Evolutionary conservation across 2,113 vertebrate genomes (phyloP).

Genomic region (Emydocephalus ijimae): DNA sequence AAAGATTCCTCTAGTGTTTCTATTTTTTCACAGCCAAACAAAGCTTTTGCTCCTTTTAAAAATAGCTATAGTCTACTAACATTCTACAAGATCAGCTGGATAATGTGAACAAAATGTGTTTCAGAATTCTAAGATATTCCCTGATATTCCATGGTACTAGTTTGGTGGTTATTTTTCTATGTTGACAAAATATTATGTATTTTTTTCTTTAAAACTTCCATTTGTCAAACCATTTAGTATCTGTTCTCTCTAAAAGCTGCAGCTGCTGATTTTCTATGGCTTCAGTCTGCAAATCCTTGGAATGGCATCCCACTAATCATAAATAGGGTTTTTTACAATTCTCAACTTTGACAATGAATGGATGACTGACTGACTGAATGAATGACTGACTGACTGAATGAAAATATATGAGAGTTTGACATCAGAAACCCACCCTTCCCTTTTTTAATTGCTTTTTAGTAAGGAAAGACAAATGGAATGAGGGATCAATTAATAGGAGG

Average conservation of each 20-base stretch:
- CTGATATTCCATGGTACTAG: background rate
- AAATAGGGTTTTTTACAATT: background rate
- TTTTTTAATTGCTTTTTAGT: background rate
- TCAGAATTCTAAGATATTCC: background rate
- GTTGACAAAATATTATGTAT: background rate
- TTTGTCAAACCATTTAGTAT: background rate
- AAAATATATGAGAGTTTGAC: background rate
- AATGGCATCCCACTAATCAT: background rate
- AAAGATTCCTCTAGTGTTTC: conserved; percentile 28
- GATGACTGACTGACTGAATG: background rate
- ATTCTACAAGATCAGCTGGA: conserved; percentile 20
- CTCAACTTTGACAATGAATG: background rate
- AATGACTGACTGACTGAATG: too few species aligned
- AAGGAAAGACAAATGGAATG: background rate
- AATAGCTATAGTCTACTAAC: conserved; percentile 9
- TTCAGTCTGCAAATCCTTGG: background rate
- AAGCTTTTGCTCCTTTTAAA: conserved; percentile 38
- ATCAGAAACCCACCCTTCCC: background rate
- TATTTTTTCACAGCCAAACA: conserved; percentile 30
- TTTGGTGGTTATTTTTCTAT: background rate
- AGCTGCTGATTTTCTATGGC: background rate
- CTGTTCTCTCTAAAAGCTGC: background rate
- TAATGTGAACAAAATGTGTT: background rate
- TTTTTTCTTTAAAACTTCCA: background rate
- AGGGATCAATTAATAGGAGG: background rate